Conservation (phyloP, 2,113 vertebrate species). For the Poicephalus gulielmi region DNA sequence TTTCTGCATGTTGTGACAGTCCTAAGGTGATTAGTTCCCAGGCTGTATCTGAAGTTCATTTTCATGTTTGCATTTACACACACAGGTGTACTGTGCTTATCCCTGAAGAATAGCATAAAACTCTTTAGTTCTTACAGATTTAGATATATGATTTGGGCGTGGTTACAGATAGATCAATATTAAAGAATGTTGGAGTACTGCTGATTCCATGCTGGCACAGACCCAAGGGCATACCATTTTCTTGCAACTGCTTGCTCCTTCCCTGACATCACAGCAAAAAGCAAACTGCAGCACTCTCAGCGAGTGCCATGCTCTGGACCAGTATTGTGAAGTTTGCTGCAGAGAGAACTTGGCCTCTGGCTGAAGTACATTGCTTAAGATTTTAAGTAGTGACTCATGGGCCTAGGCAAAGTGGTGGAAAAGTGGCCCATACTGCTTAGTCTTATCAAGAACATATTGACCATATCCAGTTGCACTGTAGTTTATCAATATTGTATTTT, state of each 20-base stretch:
- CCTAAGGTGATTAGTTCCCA: neutral
- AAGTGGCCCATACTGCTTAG: neutral
- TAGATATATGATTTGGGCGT: neutral
- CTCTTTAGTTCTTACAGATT: neutral
- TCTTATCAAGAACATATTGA: neutral
- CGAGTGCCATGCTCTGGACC: neutral
- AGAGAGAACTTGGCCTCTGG: neutral
- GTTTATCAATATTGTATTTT: neutral
- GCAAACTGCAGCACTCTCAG: neutral
- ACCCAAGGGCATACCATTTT: neutral
- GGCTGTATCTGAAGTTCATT: neutral
- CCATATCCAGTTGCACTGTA: neutral
- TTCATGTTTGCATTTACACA: neutral
- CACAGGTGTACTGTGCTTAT: neutral
- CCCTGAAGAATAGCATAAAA: neutral
- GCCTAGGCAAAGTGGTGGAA: neutral
- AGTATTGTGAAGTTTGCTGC: neutral
- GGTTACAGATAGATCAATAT: neutral
- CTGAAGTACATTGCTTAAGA: neutral
- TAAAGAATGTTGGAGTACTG: neutral
- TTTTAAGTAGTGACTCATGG: neutral
- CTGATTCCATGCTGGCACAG: neutral
- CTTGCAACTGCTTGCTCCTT: neutral
- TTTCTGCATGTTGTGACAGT: conserved; percentile 19
- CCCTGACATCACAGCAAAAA: neutral